Evolutionary conservation across 2,888 invertebrate genomes (phyloP), one percentile per base, ranked within the genome.

Genomic region (Heterodera filipjevi): DNA sequence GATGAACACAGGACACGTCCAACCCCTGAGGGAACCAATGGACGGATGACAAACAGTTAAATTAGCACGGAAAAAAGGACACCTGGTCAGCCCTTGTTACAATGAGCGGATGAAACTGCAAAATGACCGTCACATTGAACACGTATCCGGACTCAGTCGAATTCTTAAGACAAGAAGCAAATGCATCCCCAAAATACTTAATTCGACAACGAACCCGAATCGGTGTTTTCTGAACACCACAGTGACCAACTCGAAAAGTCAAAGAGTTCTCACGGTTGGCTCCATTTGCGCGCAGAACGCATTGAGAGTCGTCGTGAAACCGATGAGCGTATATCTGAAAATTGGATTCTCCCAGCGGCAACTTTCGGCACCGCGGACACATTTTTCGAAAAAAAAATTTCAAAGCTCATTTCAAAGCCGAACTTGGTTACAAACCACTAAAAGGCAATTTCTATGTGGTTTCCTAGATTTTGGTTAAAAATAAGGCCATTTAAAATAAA

Each of bases 21-120:
- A 77, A 44, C 3, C 77, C 77, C 77, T 70, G 10, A 3, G 39
- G 35, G n/a, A 33, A 10, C n/a, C n/a, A n/a, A n/a, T n/a, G n/a
- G n/a, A n/a, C n/a, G n/a, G n/a, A n/a, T n/a, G n/a, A n/a, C n/a
- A n/a, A n/a, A n/a, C n/a, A n/a, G n/a, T 19, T 27, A 3, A 6
- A 27, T 44, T 22, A 19, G 39, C 35, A 72, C 10, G 33, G 46
- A 22, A 39, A 39, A 44, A n/a, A n/a, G n/a, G 53, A 14, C n/a
- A 77, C 77, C 59, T 77, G 77, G 27, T 88, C 88, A 22, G 86
- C 85, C 72, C 86, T 71, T 0, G 87, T 88, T 79, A 87, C 84
- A 71, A 88, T 85, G n/a, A 87, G 77, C 12, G 87, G 88, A 78
- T 87, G 87, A 81, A 88, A 88, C 78, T 88, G 88, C 2, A 88